These are phyloP conservation scores for Lissocephala sabroskyi DNA, from an alignment of 2,888 invertebrate genomes.

Conservation along the genomic window DNA sequence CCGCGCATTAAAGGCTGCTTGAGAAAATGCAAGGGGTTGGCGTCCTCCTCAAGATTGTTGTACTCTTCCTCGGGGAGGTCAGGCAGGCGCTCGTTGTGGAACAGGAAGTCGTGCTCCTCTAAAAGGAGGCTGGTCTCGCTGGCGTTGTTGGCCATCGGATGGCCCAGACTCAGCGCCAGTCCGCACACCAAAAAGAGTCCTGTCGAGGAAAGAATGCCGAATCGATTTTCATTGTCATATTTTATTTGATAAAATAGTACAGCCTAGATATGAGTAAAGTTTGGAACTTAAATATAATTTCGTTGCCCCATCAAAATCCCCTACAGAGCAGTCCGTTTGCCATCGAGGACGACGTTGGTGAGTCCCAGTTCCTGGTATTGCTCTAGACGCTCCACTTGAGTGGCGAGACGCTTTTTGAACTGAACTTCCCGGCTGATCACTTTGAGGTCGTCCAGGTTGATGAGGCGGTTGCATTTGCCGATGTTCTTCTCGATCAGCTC, in stretches of 20 bases:
- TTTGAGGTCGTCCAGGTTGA: conserved; percentile 44
- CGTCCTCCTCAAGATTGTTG: conserved; percentile 40
- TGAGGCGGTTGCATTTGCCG: conserved; percentile 19
- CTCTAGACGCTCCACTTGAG: conserved; percentile 46
- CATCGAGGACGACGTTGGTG: conserved; percentile 40
- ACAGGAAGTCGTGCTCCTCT: conserved; percentile 35
- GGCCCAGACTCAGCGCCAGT: conserved; percentile 26
- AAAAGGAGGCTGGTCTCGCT: conserved; percentile 10
- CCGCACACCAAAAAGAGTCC: no score
- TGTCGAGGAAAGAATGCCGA: conserved; percentile 3
- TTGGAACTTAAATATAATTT: conserved; percentile 12
- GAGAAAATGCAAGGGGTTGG: conserved; percentile 50
- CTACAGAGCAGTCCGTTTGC: conserved; percentile 35
- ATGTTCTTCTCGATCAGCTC: conserved; percentile 43
- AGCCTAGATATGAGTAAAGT: conserved; percentile 19
- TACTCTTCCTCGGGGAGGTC: conserved; percentile 46
- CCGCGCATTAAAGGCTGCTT: no score
- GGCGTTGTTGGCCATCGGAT: not conserved
- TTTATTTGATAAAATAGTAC: conserved; percentile 55
- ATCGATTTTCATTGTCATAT: conserved; percentile 19
- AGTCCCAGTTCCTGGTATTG: conserved; percentile 41
- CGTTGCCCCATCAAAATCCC: not conserved
- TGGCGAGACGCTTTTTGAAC: conserved; percentile 50
- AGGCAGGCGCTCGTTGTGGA: conserved; percentile 41
- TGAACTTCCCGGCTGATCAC: conserved; percentile 47